Conservation (phyloP, 2,888 invertebrate species). For the Cerastoderma edule region DNA sequence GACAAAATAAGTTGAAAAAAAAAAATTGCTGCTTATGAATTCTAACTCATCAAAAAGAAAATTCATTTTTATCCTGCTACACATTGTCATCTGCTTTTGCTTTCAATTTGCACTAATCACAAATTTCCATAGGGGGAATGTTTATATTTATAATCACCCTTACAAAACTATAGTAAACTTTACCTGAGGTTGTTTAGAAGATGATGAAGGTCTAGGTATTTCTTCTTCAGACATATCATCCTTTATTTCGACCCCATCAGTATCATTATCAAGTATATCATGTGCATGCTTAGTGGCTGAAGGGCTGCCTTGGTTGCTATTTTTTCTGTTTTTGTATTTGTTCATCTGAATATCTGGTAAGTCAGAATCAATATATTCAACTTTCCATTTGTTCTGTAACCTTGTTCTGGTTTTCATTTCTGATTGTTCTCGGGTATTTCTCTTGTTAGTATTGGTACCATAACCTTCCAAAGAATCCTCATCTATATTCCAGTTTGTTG, state of each 20-base stretch:
- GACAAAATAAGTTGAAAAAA: too few species aligned
- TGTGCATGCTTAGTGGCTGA: not conserved
- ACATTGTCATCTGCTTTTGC: too few species aligned
- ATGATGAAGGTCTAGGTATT: not conserved
- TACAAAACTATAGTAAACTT: too few species aligned
- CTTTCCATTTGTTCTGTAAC: not conserved
- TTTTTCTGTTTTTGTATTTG: not conserved
- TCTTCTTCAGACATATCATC: not conserved
- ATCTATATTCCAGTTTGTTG: not conserved
- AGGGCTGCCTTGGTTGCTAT: not conserved
- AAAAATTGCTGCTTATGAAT: too few species aligned
- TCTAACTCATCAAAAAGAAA: too few species aligned
- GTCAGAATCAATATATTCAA: not conserved
- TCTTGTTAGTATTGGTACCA: not conserved
- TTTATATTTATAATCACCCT: too few species aligned
- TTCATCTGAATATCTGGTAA: not conserved
- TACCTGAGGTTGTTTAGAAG: not conserved
- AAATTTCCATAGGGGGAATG: too few species aligned
- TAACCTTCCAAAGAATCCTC: not conserved
- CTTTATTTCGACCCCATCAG: not conserved
- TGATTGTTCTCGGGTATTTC: not conserved
- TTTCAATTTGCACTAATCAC: too few species aligned
- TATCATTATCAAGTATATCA: not conserved
- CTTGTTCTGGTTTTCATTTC: not conserved
- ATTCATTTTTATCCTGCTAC: too few species aligned